Conservation (phyloP, 2,888 invertebrate genomes). For the Hedychridium roseum region DNA sequence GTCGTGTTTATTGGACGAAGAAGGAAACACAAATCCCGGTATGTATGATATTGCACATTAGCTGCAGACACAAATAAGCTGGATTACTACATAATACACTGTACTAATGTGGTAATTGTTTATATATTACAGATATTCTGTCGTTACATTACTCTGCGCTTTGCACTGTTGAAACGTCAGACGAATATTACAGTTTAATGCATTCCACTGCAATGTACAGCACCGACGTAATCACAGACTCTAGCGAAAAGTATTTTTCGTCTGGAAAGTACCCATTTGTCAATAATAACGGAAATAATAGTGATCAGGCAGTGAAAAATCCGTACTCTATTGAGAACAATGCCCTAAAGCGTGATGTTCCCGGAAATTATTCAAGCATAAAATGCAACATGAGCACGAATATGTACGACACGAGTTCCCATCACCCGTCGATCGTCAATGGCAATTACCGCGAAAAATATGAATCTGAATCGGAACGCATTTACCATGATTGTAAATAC, state of each 20-base stretch:
- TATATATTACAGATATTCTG: conserved; percentile 45
- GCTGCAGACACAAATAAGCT: too few relatives aligned
- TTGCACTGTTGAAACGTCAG: conserved; percentile 42
- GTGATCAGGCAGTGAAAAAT: conserved; percentile 40
- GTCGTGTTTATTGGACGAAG: conserved; percentile 66
- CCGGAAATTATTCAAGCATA: conserved; percentile 33
- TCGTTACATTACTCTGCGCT: conserved; percentile 58
- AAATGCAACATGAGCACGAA: conserved; percentile 40
- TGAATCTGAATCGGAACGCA: conserved; percentile 45
- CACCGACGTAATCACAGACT: conserved; percentile 40
- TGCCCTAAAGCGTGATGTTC: conserved; percentile 45
- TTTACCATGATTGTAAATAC: conserved; percentile 57
- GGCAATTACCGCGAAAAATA: conserved; percentile 52
- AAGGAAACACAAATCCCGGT: conserved; percentile 64
- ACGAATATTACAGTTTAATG: conserved; percentile 56
- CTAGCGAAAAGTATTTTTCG: conserved; percentile 46
- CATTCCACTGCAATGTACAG: conserved; percentile 50
- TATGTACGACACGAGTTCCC: conserved; percentile 41
- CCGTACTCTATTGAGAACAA: conserved; percentile 38
- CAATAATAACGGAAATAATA: conserved; percentile 49
- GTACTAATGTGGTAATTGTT: too few relatives aligned
- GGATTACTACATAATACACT: too few relatives aligned
- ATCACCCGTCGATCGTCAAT: conserved; percentile 47
- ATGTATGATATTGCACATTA: conserved; percentile 6
- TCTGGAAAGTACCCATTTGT: conserved; percentile 46